Base-by-base conservation (phyloP, 1,140 invertebrate genomes). In the Aphelinus certus region DNA sequence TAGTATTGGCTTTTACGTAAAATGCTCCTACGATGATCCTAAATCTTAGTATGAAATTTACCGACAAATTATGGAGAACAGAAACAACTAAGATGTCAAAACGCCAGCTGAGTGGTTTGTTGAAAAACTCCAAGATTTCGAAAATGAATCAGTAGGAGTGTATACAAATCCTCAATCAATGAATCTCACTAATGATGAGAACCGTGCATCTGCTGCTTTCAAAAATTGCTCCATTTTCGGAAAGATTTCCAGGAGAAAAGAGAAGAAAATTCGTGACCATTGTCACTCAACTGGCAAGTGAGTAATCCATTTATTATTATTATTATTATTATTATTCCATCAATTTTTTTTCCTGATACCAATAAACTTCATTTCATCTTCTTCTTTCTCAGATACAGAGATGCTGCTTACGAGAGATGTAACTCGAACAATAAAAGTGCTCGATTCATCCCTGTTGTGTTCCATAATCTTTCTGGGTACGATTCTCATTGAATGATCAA, bases 401-500 rank as follows among this genome's bases (percentile, higher is more conserved):
- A 82, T n/a, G 48, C 77, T n/a, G 84, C 84, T n/a, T n/a, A n/a
- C n/a, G n/a, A n/a, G n/a, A 48, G 45, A 9, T 87, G 84, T 75
- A 88, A 88, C 78, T 57, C 86, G 46, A 78, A 84, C 67, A 85
- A 78, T 79, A 74, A 81, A 77, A 64, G 80, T 53, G 66, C 6
- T 5, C 73, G 71, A 70, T 69, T 49, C 47, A 76, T 83, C 69
- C 82, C 77, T 57, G 76, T 84, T 3, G 69, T 74, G 26, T 86
- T 85, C 65, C 82, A 84, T 79, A 82, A 84, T 79, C 79, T 85
- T 69, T 81, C 82, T 3, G 67, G 78, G 7, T 83, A 84, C 76
- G 82, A 86, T 78, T 77, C 78, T 43, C 83, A 85, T 80, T 82
- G 84, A 62, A 76, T 84, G 51, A 83, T 84, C 45, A 80, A 76